Conservation (phyloP, 2,888 invertebrate genomes). For the Cephus nigrinus region DNA sequence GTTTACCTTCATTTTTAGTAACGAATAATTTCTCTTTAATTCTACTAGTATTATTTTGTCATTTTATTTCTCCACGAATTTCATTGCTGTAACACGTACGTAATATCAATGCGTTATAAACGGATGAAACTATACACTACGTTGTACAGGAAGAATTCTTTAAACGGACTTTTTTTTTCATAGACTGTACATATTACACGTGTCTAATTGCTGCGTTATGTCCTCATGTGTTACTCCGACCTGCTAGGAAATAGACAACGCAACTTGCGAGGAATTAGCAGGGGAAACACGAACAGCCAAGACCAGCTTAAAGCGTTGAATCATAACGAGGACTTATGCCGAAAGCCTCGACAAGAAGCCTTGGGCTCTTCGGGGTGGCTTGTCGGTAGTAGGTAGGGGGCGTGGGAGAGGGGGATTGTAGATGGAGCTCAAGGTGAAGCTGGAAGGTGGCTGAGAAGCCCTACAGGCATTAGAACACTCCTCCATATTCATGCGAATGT, state of each 20-base stretch:
- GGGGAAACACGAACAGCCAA: constrained; percentile 33
- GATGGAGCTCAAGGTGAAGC: constrained; percentile 3
- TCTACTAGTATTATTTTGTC: no score
- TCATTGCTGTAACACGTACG: no score
- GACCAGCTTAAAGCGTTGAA: constrained; percentile 65
- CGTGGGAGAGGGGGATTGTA: background rate
- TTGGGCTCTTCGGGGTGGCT: constrained; percentile 23
- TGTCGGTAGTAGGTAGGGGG: no score
- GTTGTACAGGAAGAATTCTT: no score
- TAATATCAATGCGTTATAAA: no score
- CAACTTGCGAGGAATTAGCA: constrained; percentile 41
- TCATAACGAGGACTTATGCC: constrained; percentile 65
- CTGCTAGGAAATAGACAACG: constrained; percentile 43
- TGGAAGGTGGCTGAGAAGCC: constrained; percentile 33
- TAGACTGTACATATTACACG: no score
- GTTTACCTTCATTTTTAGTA: no score
- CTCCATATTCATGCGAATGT: constrained; percentile 55
- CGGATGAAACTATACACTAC: no score
- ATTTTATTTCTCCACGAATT: no score
- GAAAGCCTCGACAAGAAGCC: constrained; percentile 48
- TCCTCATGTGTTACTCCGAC: background rate
- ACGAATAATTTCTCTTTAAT: no score
- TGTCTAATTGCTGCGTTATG: no score
- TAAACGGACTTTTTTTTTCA: no score
- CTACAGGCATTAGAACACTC: constrained; percentile 50